phyloP scores from a whole-genome alignment of 2,113 vertebrate species.

The Boulengeromyrus knoepffleri region DNA sequence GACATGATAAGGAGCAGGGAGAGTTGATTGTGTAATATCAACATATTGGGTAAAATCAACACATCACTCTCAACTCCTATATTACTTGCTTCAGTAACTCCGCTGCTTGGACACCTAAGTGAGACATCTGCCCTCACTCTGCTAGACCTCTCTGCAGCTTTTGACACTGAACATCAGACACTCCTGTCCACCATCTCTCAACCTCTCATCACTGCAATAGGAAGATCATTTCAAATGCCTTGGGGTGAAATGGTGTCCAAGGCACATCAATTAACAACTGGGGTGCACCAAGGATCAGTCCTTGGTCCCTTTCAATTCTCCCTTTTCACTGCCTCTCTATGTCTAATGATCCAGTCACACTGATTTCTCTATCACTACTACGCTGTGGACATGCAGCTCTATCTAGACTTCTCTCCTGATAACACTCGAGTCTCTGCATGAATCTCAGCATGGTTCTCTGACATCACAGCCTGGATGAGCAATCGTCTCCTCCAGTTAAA shows the following conservation, averaged over 20 bases:
- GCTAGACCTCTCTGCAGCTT: not conserved
- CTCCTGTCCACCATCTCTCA: not conserved
- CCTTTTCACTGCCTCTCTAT: not conserved
- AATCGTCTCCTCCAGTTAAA: not conserved
- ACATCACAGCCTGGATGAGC: not conserved
- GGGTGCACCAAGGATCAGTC: not conserved
- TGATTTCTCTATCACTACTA: not conserved
- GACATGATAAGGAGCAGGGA: not conserved
- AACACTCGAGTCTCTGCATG: not conserved
- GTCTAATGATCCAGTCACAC: not conserved
- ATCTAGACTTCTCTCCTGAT: not conserved
- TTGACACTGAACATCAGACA: not conserved
- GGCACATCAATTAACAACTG: not conserved
- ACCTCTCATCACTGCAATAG: not conserved
- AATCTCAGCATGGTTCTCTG: not conserved
- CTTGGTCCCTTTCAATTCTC: not conserved
- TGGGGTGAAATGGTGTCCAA: not conserved
- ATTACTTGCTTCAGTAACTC: not conserved
- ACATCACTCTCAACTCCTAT: not conserved
- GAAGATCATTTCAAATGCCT: not conserved
- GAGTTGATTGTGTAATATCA: not conserved
- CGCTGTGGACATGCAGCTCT: not conserved
- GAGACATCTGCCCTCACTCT: not conserved
- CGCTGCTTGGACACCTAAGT: not conserved
- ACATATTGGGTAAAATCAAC: not conserved